Evolutionary conservation across 2,888 invertebrate species (phyloP).

Genomic region (Clistopyga incitator): DNA sequence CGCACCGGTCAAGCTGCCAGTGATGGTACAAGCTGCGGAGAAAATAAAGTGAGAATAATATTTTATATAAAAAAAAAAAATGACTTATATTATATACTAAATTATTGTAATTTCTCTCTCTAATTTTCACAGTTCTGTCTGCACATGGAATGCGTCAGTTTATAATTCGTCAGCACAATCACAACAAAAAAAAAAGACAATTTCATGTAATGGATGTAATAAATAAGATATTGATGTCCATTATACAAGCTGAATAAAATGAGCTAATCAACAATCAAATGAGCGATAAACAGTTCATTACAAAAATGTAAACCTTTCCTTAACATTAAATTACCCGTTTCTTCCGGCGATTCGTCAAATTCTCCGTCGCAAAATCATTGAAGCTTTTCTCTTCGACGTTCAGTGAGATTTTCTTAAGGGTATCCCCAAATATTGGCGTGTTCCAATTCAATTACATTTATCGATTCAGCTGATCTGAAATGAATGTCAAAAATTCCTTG

Average conservation of each 20-base stretch:
- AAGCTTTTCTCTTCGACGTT: too few relatives aligned
- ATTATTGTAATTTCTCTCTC: background rate
- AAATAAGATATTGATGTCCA: background rate
- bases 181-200: background rate
- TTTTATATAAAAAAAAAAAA: background rate
- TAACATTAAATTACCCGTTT: too few relatives aligned
- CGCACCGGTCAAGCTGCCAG: background rate
- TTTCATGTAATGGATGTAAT: background rate
- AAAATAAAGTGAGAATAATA: conserved; percentile 19
- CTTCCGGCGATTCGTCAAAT: too few relatives aligned
- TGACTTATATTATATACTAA: background rate
- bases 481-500: background rate
- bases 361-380: too few relatives aligned
- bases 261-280: too few relatives aligned
- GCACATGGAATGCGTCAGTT: conserved; percentile 27
- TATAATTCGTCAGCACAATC: background rate
- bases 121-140: conserved; percentile 24
- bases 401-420: too few relatives aligned
- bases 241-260: too few relatives aligned
- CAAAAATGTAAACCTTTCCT: too few relatives aligned
- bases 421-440: background rate
- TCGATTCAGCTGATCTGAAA: background rate
- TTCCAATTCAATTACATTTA: background rate
- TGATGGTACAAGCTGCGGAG: conserved; percentile 45
- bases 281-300: too few relatives aligned